A percentile compares a stretch with the other conserved stretches of the same genome.
Conservation (phyloP, 2,113 vertebrate species). For the Datnioides undecimradiatus region DNA sequence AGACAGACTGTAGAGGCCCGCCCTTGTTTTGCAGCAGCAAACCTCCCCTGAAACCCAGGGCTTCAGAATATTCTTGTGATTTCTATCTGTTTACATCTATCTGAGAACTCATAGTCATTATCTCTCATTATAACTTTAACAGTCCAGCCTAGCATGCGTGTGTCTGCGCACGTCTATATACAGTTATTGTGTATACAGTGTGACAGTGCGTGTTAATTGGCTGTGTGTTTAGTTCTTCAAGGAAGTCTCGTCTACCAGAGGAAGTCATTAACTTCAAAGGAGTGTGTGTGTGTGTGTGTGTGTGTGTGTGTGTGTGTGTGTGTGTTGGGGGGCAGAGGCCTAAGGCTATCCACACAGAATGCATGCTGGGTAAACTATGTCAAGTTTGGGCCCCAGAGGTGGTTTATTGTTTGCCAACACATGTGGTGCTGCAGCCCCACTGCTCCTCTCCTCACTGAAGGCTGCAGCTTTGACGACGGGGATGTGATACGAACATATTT, state of each 20-base stretch:
- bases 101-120: slow-evolving; percentile 6
- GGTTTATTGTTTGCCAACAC: slow-evolving; percentile 6
- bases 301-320: slow-evolving; percentile 14
- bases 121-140: slow-evolving; percentile 10
- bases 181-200: background rate
- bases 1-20: background rate
- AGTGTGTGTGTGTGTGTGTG: background rate
- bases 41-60: background rate
- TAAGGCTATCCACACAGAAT: slow-evolving; percentile 1
- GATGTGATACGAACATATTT: too few relatives aligned
- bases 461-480: too few relatives aligned
- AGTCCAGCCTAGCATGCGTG: background rate
- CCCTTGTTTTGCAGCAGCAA: background rate
- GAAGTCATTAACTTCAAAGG: slow-evolving; percentile 70
- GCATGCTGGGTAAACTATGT: slow-evolving; percentile 10
- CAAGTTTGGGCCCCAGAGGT: slow-evolving; percentile 1
- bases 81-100: too few relatives aligned
- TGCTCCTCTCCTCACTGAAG: background rate
- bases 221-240: slow-evolving; percentile 43
- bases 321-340: background rate
- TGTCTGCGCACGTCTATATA: background rate
- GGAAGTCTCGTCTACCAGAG: slow-evolving; percentile 49
- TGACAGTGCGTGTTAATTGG: slow-evolving; percentile 30
- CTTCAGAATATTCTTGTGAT: background rate
- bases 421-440: background rate